A percentile compares a stretch with the other conserved stretches of the same genome.
Conservation (phyloP, 2,113 vertebrate genomes). For the Nasalis larvatus region DNA sequence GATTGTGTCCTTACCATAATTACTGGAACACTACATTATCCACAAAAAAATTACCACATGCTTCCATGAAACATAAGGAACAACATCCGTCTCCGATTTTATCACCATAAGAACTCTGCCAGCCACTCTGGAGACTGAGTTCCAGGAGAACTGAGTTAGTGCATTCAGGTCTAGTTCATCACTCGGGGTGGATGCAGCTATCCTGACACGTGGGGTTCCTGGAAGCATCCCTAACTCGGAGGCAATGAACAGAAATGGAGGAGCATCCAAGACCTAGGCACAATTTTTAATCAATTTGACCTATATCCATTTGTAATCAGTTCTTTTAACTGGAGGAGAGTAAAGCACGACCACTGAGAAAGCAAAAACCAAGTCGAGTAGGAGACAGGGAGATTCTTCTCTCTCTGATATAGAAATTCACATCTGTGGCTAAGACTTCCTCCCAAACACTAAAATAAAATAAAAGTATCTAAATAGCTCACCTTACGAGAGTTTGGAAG, state of each 20-base stretch:
- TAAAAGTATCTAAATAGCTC: background rate
- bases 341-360: conserved; percentile 9
- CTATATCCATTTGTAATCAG: background rate
- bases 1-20: conserved; percentile 77
- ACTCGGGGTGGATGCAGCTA: background rate
- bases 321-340: background rate
- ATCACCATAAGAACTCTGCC: conserved; percentile 32
- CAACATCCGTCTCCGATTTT: conserved; percentile 63
- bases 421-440: conserved; percentile 63
- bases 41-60: conserved; percentile 71
- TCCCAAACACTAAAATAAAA: conserved; percentile 63
- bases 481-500: conserved; percentile 26
- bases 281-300: background rate
- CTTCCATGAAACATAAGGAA: conserved; percentile 64
- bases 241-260: background rate
- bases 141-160: background rate
- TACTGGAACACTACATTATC: conserved; percentile 72
- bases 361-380: conserved; percentile 8
- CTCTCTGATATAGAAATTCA: conserved; percentile 59
- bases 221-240: background rate
- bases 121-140: conserved; percentile 50
- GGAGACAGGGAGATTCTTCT: conserved; percentile 22
- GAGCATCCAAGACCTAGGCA: background rate
- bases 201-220: accelerated
- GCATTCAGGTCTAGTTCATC: background rate